A percentile compares a stretch with the other conserved stretches of the same genome.
phyloP scores from a whole-genome alignment of 1,140 invertebrate species.

The Babylonia areolata region DNA sequence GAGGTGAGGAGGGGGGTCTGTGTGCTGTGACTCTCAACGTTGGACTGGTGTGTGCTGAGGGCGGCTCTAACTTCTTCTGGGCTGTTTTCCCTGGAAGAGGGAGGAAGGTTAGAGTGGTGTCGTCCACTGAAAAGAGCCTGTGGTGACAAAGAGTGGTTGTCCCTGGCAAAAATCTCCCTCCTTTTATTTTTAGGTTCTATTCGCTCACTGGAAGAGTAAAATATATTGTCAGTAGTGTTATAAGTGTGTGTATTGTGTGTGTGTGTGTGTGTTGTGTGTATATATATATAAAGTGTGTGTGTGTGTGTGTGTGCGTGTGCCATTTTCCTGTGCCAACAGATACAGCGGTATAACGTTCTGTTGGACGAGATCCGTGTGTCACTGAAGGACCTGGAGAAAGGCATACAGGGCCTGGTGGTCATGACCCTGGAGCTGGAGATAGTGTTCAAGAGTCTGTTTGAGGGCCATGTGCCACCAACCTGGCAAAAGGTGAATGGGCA shows the following conservation, averaged over 20 bases:
- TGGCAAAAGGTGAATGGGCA: constrained; percentile 88
- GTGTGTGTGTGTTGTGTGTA: neutral
- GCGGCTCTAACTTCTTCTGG: too few relatives aligned
- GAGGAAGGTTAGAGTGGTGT: too few relatives aligned
- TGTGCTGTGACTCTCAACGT: neutral
- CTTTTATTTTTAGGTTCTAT: too few relatives aligned
- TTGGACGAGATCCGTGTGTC: constrained; percentile 78
- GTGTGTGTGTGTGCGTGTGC: neutral
- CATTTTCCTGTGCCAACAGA: constrained; percentile 67
- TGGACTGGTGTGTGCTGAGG: neutral
- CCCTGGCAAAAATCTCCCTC: too few relatives aligned
- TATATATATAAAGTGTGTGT: neutral
- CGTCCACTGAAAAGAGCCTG: too few relatives aligned
- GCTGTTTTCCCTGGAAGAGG: too few relatives aligned
- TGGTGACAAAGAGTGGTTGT: too few relatives aligned
- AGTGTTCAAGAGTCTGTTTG: constrained; percentile 86
- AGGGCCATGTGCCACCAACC: constrained; percentile 84
- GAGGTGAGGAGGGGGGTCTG: constrained; percentile 78
- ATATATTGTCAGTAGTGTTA: too few relatives aligned
- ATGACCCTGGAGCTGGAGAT: constrained; percentile 90
- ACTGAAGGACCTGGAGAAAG: constrained; percentile 83
- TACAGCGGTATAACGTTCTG: constrained; percentile 80
- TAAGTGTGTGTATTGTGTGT: too few relatives aligned
- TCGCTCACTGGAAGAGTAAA: too few relatives aligned
- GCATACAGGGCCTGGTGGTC: constrained; percentile 87